phyloP scores from a whole-genome alignment of 2,888 invertebrate genomes.

The Eulithis testata region DNA sequence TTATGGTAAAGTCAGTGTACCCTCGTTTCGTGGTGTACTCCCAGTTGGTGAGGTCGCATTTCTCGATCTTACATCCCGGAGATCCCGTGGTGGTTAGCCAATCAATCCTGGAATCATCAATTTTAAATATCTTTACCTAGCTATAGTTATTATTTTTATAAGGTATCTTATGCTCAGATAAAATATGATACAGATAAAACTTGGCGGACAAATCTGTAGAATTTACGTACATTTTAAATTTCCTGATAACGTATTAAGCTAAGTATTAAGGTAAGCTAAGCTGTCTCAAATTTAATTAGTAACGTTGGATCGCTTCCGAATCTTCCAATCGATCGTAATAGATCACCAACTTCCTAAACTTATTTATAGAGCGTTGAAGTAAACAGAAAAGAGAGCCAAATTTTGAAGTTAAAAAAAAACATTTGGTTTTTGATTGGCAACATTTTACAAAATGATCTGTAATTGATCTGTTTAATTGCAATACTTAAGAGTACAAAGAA shows the following conservation, averaged over 20 bases:
- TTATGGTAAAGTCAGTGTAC: constrained; percentile 91
- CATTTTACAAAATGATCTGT: too few relatives aligned
- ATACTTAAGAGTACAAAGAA: too few relatives aligned
- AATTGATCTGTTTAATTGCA: too few relatives aligned
- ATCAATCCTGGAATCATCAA: constrained; percentile 86
- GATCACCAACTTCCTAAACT: constrained; percentile 20
- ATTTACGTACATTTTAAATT: too few relatives aligned
- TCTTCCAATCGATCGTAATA: constrained; percentile 23
- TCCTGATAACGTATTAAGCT: too few relatives aligned
- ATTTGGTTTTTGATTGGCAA: too few relatives aligned
- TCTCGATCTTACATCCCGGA: constrained; percentile 93
- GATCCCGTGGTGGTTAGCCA: constrained; percentile 94
- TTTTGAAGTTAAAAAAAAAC: neutral
- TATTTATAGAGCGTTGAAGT: constrained; percentile 21
- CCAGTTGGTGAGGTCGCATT: constrained; percentile 92
- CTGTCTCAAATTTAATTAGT: constrained; percentile 13
- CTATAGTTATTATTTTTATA: too few relatives aligned
- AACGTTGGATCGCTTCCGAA: constrained; percentile 32
- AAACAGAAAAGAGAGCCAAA: constrained; percentile 15
- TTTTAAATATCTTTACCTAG: too few relatives aligned
- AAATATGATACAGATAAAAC: too few relatives aligned
- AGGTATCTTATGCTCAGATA: too few relatives aligned
- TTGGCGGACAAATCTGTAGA: too few relatives aligned
- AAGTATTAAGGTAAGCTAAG: neutral
- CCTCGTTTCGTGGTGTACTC: constrained; percentile 87